Percentiles rank a stretch among this genome's conserved stretches.
phyloP scores from a whole-genome alignment of 2,113 vertebrate genomes.

The Chionis minor region DNA sequence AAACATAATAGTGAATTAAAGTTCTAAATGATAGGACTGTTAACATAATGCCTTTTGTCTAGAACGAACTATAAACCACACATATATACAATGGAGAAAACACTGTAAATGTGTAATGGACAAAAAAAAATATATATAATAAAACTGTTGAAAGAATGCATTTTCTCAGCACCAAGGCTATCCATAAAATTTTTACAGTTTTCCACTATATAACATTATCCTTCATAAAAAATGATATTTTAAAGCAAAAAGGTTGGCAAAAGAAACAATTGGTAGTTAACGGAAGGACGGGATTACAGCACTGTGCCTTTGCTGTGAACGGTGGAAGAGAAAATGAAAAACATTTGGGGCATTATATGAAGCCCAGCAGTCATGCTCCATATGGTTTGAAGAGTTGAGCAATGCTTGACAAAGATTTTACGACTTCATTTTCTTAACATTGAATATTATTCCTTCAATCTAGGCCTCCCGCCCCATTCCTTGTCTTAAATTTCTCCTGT shows the following conservation, averaged over 20 bases:
- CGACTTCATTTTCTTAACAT: slow-evolving; percentile 66
- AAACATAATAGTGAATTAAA: slow-evolving; percentile 65
- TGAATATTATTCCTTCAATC: slow-evolving; percentile 55
- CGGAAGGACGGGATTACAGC: slow-evolving; percentile 48
- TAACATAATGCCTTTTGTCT: slow-evolving; percentile 71
- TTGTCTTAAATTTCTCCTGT: slow-evolving; percentile 24
- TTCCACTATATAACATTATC: slow-evolving; percentile 72
- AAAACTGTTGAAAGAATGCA: slow-evolving; percentile 72
- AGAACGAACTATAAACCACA: slow-evolving; percentile 63
- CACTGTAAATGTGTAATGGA: slow-evolving; percentile 65
- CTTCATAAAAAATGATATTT: slow-evolving; percentile 76
- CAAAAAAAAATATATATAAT: slow-evolving; percentile 65
- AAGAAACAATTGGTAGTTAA: slow-evolving; percentile 68
- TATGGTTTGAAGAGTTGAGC: slow-evolving; percentile 63
- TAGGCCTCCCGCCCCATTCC: slow-evolving; percentile 13
- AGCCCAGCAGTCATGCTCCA: slow-evolving; percentile 59
- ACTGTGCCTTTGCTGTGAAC: slow-evolving; percentile 28
- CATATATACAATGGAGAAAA: slow-evolving; percentile 53
- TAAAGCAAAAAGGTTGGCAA: slow-evolving; percentile 72
- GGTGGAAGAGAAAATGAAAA: slow-evolving; percentile 62
- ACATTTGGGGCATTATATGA: slow-evolving; percentile 57
- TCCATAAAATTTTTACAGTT: slow-evolving; percentile 72
- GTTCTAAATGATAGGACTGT: slow-evolving; percentile 66
- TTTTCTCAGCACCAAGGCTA: slow-evolving; percentile 69
- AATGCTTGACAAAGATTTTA: slow-evolving; percentile 65